Evolutionary conservation across 2,797 vertebrate species (phyloP).

Genomic region (Nothura maculosa): DNA sequence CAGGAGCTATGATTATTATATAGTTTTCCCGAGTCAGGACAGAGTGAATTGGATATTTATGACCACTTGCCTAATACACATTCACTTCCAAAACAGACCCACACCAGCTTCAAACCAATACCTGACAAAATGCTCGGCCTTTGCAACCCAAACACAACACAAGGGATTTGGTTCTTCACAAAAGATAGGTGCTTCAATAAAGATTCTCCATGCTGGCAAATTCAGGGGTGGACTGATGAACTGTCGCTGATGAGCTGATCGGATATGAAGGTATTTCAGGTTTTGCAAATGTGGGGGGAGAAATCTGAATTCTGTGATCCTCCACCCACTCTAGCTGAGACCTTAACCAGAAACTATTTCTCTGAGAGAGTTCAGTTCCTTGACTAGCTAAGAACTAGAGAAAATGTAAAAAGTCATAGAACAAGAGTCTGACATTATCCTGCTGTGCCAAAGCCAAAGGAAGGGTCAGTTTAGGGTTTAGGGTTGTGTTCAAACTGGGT

Average conservation of each 20-base stretch:
- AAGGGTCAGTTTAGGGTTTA: not conserved
- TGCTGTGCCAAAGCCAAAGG: not conserved
- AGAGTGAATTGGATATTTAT: not conserved
- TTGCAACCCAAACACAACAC: not conserved
- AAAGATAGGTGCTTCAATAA: not conserved
- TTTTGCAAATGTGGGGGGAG: not conserved
- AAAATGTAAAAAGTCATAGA: not conserved
- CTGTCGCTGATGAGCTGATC: accelerated
- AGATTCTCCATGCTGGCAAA: not conserved
- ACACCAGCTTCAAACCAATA: not conserved
- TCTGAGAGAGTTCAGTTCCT: not conserved
- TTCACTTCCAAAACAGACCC: not conserved
- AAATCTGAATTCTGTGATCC: not conserved
- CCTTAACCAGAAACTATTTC: not conserved
- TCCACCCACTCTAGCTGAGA: not conserved
- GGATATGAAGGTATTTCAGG: not conserved
- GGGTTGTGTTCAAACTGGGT: not conserved
- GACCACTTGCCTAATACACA: not conserved
- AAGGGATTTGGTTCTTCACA: not conserved
- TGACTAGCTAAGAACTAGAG: not conserved
- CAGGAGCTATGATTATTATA: not conserved
- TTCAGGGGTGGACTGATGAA: not conserved
- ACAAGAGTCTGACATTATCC: not conserved
- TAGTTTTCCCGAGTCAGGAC: not conserved
- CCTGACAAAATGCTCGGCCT: not conserved